phyloP scores from a whole-genome alignment of 2,113 vertebrate genomes.

The Aphyosemion australe region DNA sequence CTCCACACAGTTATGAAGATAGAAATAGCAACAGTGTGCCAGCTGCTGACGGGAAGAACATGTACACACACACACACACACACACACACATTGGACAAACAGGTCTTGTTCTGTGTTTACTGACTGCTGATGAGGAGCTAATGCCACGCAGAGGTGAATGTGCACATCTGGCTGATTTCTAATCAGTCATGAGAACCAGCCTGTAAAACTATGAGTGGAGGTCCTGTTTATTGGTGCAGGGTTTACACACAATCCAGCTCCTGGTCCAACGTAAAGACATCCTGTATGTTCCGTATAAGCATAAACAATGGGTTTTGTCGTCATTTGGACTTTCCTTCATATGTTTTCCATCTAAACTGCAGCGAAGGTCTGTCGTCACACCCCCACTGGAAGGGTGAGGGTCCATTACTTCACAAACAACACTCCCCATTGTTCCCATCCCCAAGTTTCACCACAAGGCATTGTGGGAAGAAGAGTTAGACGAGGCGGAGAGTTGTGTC shows the following conservation, averaged over 20 bases:
- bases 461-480: conserved; percentile 59
- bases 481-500: conserved; percentile 24
- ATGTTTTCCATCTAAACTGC: conserved; percentile 34
- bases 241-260: conserved; percentile 15
- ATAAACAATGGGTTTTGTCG: background rate
- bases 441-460: conserved; percentile 34
- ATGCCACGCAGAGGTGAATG: conserved; percentile 30
- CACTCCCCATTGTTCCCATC: conserved; percentile 67
- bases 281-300: conserved; percentile 5
- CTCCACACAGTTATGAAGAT: conserved; percentile 62
- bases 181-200: no score
- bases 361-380: conserved; percentile 14
- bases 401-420: conserved; percentile 68
- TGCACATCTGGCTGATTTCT: no score
- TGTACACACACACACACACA: background rate
- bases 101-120: conserved; percentile 44
- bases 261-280: conserved; percentile 29
- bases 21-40: conserved; percentile 58
- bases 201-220: background rate
- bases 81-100: conserved; percentile 12
- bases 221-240: conserved; percentile 15
- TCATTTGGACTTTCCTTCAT: conserved; percentile 41
- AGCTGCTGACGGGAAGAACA: conserved; percentile 17
- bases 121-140: conserved; percentile 21
- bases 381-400: conserved; percentile 27